Conservation (phyloP, 2,888 invertebrate species). For the Habrosyne pyritoides region DNA sequence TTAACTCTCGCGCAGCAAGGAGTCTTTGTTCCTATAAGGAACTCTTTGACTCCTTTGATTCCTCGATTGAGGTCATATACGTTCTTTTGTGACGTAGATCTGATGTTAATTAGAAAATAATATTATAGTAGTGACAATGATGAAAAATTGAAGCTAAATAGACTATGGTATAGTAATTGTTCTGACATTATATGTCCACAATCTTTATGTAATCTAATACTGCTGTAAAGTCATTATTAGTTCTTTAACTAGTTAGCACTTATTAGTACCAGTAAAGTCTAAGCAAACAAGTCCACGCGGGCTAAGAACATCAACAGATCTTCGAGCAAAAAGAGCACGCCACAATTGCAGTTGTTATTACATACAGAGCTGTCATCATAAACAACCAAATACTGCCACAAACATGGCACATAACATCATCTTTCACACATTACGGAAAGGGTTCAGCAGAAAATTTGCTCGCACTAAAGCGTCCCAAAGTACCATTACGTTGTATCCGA, state of each 20-base stretch:
- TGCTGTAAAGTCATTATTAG: too few relatives aligned
- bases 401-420: background rate
- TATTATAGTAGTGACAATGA: background rate
- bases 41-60: background rate
- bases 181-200: too few relatives aligned
- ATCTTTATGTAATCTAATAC: too few relatives aligned
- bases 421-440: background rate
- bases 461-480: constrained; percentile 13
- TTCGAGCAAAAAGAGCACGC: too few relatives aligned
- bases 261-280: too few relatives aligned
- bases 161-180: background rate
- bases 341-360: too few relatives aligned
- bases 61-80: background rate
- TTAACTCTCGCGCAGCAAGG: background rate
- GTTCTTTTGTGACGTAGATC: background rate
- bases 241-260: too few relatives aligned
- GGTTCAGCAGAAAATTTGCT: background rate
- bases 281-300: too few relatives aligned
- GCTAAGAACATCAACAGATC: too few relatives aligned
- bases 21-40: background rate
- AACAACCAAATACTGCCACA: background rate
- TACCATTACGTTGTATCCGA: background rate
- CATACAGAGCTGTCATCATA: background rate
- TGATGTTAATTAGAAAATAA: background rate
- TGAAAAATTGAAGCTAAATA: too few relatives aligned